A percentile compares a stretch with the other conserved stretches of the same genome.
Evolutionary conservation across 2,113 vertebrate species (phyloP).

Genomic region (Elachura formosa): DNA sequence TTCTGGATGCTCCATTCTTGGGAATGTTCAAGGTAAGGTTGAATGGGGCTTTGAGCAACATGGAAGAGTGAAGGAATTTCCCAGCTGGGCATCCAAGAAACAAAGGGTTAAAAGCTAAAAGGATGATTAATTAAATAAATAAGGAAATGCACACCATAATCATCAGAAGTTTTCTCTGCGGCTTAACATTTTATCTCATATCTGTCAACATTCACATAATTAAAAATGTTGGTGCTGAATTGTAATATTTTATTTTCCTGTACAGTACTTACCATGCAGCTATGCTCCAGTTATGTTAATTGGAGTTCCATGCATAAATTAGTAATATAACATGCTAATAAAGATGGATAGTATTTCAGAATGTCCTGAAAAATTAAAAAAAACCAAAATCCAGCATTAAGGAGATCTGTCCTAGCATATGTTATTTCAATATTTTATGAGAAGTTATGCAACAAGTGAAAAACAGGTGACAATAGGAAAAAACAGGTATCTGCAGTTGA

Average conservation of each 20-base stretch:
- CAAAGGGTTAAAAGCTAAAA: not conserved
- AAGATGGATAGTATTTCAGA: not conserved
- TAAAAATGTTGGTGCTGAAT: not conserved
- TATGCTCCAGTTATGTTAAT: not conserved
- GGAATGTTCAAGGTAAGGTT: not conserved
- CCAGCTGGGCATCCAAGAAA: not conserved
- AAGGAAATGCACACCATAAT: not conserved
- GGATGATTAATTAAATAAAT: not conserved
- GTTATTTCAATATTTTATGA: not conserved
- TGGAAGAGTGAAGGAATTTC: not conserved
- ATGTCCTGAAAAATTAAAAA: not conserved
- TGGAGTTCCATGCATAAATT: not conserved
- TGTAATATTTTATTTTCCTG: not conserved
- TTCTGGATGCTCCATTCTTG: not conserved
- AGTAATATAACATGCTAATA: not conserved
- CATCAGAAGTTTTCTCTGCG: not conserved
- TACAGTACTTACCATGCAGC: not conserved
- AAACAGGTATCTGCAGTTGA: not conserved
- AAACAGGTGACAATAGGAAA: not conserved
- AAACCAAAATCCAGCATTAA: not conserved
- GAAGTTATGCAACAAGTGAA: not conserved
- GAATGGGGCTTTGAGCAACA: not conserved
- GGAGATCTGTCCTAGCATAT: not conserved
- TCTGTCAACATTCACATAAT: not conserved
- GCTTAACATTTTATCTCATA: not conserved